Percentiles rank a stretch among this genome's conserved stretches.
Evolutionary conservation across 2,113 vertebrate genomes (phyloP).

Genomic region (Haemorhous mexicanus): DNA sequence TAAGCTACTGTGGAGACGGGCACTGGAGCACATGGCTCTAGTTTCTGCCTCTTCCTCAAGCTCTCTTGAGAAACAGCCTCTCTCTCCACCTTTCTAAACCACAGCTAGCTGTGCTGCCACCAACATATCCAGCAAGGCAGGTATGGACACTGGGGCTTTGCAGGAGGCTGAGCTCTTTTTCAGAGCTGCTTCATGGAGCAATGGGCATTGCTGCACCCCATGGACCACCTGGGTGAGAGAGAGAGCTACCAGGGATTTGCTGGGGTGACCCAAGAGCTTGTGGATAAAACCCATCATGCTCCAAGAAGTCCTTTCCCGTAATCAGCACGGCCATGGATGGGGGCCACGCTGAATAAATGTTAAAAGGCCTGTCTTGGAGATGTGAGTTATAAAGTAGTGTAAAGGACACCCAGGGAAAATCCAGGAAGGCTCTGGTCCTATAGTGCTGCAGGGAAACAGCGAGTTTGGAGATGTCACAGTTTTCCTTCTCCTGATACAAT

Average conservation of each 20-base stretch:
- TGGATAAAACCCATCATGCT: neutral
- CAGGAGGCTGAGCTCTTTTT: neutral
- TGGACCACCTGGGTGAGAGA: neutral
- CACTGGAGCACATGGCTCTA: neutral
- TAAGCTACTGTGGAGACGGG: neutral
- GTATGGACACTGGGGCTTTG: accelerated
- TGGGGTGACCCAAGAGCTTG: neutral
- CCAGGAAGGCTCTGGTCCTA: neutral
- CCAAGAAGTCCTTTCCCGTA: neutral
- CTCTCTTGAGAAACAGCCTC: neutral
- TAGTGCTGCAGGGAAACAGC: neutral
- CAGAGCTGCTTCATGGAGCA: neutral
- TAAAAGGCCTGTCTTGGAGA: neutral
- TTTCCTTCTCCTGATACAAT: neutral
- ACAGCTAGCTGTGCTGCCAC: neutral
- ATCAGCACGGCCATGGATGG: neutral
- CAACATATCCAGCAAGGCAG: accelerated
- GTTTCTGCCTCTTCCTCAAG: neutral
- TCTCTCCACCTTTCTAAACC: neutral
- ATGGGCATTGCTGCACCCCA: neutral
- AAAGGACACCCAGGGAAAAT: neutral
- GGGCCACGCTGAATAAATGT: accelerated
- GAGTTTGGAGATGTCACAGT: neutral
- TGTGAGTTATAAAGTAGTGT: neutral
- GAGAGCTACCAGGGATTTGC: neutral